Base-by-base conservation (phyloP, 2,797 vertebrate genomes). In the Melanotaenia parkinsoni region DNA sequence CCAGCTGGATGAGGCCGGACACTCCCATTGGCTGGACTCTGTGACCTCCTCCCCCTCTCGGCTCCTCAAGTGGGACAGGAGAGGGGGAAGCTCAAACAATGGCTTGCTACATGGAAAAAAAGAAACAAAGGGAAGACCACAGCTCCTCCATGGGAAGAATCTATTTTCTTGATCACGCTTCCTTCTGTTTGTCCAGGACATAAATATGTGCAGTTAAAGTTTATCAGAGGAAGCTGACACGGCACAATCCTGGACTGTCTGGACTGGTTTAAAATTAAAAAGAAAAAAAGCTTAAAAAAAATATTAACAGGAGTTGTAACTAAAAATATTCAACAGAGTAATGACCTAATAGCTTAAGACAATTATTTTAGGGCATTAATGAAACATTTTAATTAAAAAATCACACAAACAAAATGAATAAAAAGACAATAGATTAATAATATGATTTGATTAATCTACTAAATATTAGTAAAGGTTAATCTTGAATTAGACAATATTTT, bases 51-150 rank as follows among this genome's bases (percentile, higher is more conserved):
- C 79, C 88, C 76, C 73, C 77, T 66, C 69, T 62, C 73, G 6
- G 74, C 73, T 88, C 81, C 87, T 83, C 82, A 80, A 87, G 82
- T 85, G 85, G 88, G 85, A 81, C 81, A 80, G 74, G 79, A 78
- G 71, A 70, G 72, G 84, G 73, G 58, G 73, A 58, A 74, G 73
- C 86, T 74, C 67, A 72, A 92, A 95, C 93, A 94, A 94, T 93
- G 91, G 92, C 74, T 87, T 69, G 87, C 79, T 76, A 88, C 76
- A 72, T 85, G 77, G 85, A 86, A 86, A 81, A 84, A 83, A 85
- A 80, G 79, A 89, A 85, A 93, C 88, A 93, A 93, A 90, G 84
- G 65, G 77, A 90, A 79, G 82, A 87, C 30, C 75, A 71, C 37
- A 61, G 62, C 66, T 83, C 22, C 37, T 70, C 70, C 7, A 26